Conservation (phyloP, 1,140 invertebrate species). For the Atta colombica region DNA sequence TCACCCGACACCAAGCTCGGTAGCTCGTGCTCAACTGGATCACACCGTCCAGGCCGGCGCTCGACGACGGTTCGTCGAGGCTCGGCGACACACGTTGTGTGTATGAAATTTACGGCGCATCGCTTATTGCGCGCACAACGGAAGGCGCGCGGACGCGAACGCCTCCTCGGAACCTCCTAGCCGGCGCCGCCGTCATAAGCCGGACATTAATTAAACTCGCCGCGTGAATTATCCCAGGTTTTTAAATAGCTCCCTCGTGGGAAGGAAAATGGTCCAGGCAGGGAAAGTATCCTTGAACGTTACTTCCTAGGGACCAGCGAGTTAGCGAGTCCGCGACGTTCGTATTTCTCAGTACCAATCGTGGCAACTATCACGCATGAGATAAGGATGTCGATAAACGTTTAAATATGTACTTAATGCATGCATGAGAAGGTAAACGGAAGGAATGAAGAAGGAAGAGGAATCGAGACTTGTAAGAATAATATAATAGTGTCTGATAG, state of each 20-base stretch:
- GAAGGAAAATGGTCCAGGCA: background rate
- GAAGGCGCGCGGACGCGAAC: background rate
- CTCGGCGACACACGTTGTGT: constrained; percentile 61
- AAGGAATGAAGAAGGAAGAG: background rate
- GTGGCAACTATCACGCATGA: background rate
- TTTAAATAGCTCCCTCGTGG: background rate
- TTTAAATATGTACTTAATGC: constrained; percentile 33
- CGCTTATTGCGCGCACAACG: constrained; percentile 48
- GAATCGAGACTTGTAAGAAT: background rate
- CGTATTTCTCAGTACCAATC: background rate
- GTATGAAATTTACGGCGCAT: constrained; percentile 71
- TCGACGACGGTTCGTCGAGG: constrained; percentile 34
- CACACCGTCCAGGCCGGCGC: constrained; percentile 52
- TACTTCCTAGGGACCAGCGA: background rate
- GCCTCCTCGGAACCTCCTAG: background rate
- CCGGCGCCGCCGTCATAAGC: background rate
- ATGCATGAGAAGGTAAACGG: background rate
- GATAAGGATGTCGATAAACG: constrained; percentile 44
- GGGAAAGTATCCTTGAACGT: background rate
- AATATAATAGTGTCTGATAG: too few relatives aligned
- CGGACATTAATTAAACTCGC: background rate
- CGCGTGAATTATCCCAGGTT: background rate
- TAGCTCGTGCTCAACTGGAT: constrained; percentile 73
- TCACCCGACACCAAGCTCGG: constrained; percentile 48
- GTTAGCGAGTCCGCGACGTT: background rate